Base-by-base conservation (phyloP, 30 jellyfish, hydroid and myxozoan genomes). In the Aurelia sp. region DNA sequence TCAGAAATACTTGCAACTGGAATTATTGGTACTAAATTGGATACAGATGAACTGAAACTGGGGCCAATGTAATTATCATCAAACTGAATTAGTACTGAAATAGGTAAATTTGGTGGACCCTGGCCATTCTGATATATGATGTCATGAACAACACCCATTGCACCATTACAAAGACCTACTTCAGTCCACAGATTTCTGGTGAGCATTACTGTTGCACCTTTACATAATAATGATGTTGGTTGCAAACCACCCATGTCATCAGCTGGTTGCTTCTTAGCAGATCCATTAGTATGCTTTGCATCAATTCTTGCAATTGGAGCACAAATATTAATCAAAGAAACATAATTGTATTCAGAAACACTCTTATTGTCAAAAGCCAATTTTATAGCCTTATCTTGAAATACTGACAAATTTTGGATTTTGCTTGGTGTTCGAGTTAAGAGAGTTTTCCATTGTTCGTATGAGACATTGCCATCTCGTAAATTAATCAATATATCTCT, bases 111-210 rank as follows among this genome's bases (percentile, higher is more conserved):
- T 15, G 72, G 88, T 58, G 81, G 81, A 21, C 31, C 81, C 20
- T 72, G 74, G 0, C 33, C 74, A 19, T 22, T 41, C 41, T 2
- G 31, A 63, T 72, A 84, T 13, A 84, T 74, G 24, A 84, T 73
- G 51, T 73, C 83, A 13, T 33, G 31, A 22, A 84, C 74, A 19
- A 67, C 65, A 18, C 89, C 94, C 27, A 64, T 71, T 19, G 94
- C 81, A 59, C 94, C 94, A 84, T 84, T 84, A 24, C 94, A 84
- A 55, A 84, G 83, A 50, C 94, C 94, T 31, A 55, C 89, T 24
- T 84, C 94, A 53, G 94, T 84, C 94, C 94, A 70, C 21, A 84
- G 80, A 84, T 84, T 84, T 55, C 59, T 52, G 15, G 82, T 71
- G 64, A 84, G 82, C 15, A 80, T 70, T 3, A 72, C 94, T 53